These are phyloP conservation scores for Dryococelus australis DNA, from an alignment of 2,888 invertebrate species.

Conservation along the genomic window DNA sequence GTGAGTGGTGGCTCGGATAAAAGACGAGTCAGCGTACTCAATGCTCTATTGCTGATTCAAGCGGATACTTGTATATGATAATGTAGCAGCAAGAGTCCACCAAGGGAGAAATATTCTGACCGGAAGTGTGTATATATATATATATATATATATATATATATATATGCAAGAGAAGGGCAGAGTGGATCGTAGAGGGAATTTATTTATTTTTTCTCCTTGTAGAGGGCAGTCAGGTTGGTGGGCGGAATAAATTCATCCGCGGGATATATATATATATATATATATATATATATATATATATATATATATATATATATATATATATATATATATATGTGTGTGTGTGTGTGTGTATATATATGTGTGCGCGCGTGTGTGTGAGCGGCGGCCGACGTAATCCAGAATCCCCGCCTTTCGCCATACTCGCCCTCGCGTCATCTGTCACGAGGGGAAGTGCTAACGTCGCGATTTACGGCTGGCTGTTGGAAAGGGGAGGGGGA, in stretches of 20 bases:
- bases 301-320: no score
- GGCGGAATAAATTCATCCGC: constrained; percentile 5
- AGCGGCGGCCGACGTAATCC: not conserved
- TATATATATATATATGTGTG: no score
- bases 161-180: not conserved
- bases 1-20: not conserved
- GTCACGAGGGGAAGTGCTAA: not conserved
- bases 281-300: no score
- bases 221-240: not conserved
- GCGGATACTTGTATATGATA: not conserved
- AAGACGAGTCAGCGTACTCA: not conserved
- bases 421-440: not conserved
- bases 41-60: not conserved
- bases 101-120: not conserved
- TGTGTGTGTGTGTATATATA: no score
- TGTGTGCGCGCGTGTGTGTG: no score
- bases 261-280: no score
- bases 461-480: not conserved
- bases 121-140: no score
- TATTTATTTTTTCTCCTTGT: not conserved
- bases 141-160: no score
- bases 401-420: not conserved
- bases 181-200: not conserved
- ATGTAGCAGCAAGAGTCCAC: not conserved
- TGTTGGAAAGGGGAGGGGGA: no score